Percentiles rank a stretch among this genome's conserved stretches.
These are phyloP conservation scores for Cottoperca gobio DNA, from an alignment of 2,797 vertebrate genomes.

Conservation along the genomic window DNA sequence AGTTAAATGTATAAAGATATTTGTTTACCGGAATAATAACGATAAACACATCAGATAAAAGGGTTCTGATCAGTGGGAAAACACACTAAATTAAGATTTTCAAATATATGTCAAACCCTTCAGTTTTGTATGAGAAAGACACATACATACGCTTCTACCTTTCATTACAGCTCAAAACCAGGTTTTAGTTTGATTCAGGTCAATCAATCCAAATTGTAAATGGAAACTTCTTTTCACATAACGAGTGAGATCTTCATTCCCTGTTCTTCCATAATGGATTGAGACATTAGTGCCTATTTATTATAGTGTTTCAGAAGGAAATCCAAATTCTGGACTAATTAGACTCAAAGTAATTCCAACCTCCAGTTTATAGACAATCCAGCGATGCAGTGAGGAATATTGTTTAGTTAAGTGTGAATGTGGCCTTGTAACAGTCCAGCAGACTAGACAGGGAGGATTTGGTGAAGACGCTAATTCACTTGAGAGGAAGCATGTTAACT, in stretches of 20 bases:
- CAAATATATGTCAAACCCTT: background rate
- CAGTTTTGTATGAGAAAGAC: background rate
- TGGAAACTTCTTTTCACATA: conserved; percentile 29
- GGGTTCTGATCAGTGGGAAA: background rate
- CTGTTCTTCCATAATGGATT: conserved; percentile 27
- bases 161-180: background rate
- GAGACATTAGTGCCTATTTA: conserved; percentile 39
- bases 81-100: background rate
- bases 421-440: conserved; percentile 34
- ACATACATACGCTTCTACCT: background rate
- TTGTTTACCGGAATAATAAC: background rate
- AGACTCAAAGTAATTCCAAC: conserved; percentile 45
- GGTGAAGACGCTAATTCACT: conserved; percentile 27
- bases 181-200: conserved; percentile 33
- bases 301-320: conserved; percentile 35
- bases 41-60: background rate
- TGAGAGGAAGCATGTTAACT: conserved; percentile 20
- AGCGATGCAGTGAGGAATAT: conserved; percentile 30
- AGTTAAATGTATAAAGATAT: too few relatives aligned
- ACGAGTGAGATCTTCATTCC: conserved; percentile 8
- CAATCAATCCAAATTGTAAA: conserved; percentile 43
- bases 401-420: conserved; percentile 11
- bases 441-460: conserved; percentile 24
- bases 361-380: conserved; percentile 26
- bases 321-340: conserved; percentile 47